Conservation (phyloP, 2,888 invertebrate species). For the Poecilus cupreus region DNA sequence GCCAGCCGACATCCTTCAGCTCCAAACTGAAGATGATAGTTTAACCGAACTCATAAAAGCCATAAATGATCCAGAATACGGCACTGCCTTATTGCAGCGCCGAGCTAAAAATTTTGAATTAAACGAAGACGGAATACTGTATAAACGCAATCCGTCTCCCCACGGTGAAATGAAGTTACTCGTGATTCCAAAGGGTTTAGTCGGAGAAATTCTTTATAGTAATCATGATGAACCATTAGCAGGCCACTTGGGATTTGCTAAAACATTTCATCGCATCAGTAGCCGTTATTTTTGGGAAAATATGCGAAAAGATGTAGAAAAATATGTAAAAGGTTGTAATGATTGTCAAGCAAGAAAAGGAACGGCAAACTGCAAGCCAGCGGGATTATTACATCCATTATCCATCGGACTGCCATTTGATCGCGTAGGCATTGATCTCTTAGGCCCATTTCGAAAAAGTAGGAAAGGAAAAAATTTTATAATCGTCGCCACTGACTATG, state of each 20-base stretch:
- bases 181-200: background rate
- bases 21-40: background rate
- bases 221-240: slow-evolving; percentile 63
- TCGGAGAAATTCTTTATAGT: background rate
- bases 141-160: background rate
- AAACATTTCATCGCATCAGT: slow-evolving; percentile 46
- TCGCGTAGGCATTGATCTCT: too few relatives aligned
- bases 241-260: slow-evolving; percentile 59
- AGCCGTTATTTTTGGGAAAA: slow-evolving; percentile 62
- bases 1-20: too few relatives aligned
- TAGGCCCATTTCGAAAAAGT: too few relatives aligned
- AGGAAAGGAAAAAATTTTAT: background rate
- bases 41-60: background rate
- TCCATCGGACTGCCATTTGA: too few relatives aligned
- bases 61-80: background rate
- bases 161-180: background rate
- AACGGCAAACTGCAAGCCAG: slow-evolving; percentile 55
- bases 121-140: background rate
- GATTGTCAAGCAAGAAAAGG: slow-evolving; percentile 63
- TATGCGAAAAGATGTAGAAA: slow-evolving; percentile 58
- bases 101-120: too few relatives aligned
- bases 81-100: too few relatives aligned
- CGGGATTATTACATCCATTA: slow-evolving; percentile 54
- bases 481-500: slow-evolving; percentile 51
- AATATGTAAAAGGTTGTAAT: slow-evolving; percentile 60